These are phyloP conservation scores for Platyscapa corneri DNA, from an alignment of 1,140 invertebrate genomes.

Conservation along the genomic window DNA sequence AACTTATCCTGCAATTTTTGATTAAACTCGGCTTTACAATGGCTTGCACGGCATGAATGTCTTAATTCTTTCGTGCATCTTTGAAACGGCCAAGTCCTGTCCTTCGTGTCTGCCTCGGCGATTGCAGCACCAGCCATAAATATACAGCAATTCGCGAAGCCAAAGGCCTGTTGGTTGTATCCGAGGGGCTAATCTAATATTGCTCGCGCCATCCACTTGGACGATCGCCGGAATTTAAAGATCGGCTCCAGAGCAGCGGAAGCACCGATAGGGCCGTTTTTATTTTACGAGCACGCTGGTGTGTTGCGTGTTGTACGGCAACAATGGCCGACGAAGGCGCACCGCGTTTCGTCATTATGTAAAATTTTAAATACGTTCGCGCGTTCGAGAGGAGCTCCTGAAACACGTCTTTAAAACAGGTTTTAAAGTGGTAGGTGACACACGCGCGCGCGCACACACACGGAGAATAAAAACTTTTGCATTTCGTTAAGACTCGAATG, in stretches of 20 bases:
- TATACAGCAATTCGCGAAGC: not conserved
- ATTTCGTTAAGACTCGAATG: not conserved
- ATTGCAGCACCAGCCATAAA: not conserved
- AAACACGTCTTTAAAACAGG: not conserved
- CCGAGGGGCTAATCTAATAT: no score
- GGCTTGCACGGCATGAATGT: not conserved
- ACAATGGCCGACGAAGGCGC: no score
- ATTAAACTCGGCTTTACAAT: not conserved
- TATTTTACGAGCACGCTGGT: no score
- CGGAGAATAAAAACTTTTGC: not conserved
- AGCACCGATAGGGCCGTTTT: no score
- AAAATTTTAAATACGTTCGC: not conserved
- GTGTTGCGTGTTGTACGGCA: no score
- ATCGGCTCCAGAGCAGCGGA: no score
- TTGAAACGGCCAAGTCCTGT: not conserved
- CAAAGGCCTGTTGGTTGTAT: not conserved
- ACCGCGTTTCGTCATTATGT: not conserved
- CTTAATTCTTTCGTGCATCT: not conserved
- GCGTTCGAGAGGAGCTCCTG: no score
- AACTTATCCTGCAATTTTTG: not conserved
- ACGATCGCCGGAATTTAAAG: no score
- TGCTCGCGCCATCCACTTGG: no score
- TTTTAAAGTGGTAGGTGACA: not conserved
- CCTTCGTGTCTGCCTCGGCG: not conserved
- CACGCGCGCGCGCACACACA: no score